phyloP scores from a whole-genome alignment of 2,113 vertebrate genomes.

The Craseonycteris thonglongyai region DNA sequence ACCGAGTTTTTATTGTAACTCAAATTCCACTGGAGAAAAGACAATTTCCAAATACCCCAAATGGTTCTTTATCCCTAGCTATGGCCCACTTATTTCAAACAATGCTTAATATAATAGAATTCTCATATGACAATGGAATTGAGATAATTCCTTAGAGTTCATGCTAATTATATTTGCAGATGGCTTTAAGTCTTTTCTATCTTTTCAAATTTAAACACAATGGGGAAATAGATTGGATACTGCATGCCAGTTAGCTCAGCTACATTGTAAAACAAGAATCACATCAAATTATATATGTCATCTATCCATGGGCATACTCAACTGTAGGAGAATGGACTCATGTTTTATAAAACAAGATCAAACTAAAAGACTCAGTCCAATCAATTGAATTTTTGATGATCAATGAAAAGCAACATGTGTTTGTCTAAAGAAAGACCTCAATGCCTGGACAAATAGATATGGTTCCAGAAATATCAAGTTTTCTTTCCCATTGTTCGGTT shows the following conservation, averaged over 20 bases:
- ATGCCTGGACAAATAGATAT: not conserved
- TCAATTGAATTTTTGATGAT: constrained; percentile 15
- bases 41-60: constrained; percentile 40
- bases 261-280: not conserved
- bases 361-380: constrained; percentile 27
- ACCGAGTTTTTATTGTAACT: not conserved
- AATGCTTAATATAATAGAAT: constrained; percentile 3
- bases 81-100: constrained; percentile 24
- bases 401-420: not conserved
- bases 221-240: constrained; percentile 8
- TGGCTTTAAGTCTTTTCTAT: not conserved
- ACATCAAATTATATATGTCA: not conserved
- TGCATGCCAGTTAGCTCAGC: not conserved
- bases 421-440: not conserved
- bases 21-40: not conserved
- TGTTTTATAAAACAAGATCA: constrained; percentile 1
- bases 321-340: not conserved
- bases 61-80: not conserved
- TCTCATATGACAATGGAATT: constrained; percentile 25
- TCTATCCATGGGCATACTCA: not conserved
- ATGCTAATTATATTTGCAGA: constrained; percentile 40
- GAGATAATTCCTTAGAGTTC: constrained; percentile 19
- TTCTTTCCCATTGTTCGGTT: not conserved
- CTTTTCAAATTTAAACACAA: constrained; percentile 9
- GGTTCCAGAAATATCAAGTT: not conserved